Conservation (phyloP, 2,113 vertebrate genomes). For the Serilophus lunatus region DNA sequence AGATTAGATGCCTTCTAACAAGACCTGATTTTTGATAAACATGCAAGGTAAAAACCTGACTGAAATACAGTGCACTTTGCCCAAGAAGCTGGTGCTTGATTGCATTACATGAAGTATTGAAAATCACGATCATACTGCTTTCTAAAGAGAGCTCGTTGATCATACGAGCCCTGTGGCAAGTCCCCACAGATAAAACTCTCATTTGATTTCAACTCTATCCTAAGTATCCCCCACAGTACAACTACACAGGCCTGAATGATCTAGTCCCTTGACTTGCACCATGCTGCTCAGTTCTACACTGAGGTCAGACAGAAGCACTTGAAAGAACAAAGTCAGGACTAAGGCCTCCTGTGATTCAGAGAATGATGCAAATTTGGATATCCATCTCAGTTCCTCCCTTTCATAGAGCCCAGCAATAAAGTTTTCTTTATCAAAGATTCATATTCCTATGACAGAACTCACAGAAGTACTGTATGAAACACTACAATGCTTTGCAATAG, state of each 20-base stretch:
- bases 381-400: background rate
- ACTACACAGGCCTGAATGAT: background rate
- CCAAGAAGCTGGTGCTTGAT: background rate
- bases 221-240: background rate
- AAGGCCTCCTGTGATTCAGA: background rate
- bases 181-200: background rate
- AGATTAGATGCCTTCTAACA: background rate
- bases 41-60: background rate
- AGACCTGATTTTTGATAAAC: background rate
- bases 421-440: background rate
- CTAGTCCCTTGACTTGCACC: background rate
- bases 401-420: background rate
- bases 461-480: background rate
- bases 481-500: background rate
- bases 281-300: background rate
- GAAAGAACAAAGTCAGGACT: background rate
- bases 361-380: background rate
- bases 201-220: accelerated
- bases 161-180: background rate
- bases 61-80: background rate
- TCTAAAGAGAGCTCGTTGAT: background rate
- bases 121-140: background rate
- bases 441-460: background rate
- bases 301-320: background rate
- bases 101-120: background rate